Evolutionary conservation across 2,888 invertebrate genomes (phyloP).

Genomic region (Pollenia angustigena): DNA sequence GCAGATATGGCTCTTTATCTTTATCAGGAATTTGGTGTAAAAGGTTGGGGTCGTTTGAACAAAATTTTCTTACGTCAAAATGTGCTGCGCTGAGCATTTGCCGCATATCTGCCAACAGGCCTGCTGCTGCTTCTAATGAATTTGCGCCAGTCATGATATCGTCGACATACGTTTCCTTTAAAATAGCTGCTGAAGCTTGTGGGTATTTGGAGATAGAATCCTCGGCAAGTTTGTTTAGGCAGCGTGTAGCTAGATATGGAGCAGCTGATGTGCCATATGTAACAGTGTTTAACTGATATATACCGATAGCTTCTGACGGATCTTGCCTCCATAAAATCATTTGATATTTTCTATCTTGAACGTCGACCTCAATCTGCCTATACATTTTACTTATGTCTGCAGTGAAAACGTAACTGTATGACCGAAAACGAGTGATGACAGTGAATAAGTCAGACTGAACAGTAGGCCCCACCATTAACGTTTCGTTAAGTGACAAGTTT

Average conservation of each 20-base stretch:
- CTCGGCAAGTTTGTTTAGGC: too few species aligned
- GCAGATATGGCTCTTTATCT: too few species aligned
- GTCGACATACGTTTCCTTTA: constrained; percentile 73
- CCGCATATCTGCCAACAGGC: constrained; percentile 33
- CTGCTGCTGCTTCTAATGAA: constrained; percentile 43
- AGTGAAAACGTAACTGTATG: constrained; percentile 30
- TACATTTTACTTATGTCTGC: constrained; percentile 64
- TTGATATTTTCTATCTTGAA: too few species aligned
- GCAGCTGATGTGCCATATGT: too few species aligned
- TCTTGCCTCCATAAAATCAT: too few species aligned
- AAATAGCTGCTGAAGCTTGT: constrained; percentile 55
- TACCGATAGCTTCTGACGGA: too few species aligned
- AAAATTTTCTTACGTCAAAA: too few species aligned
- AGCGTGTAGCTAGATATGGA: too few species aligned
- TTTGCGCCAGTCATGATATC: constrained; percentile 71
- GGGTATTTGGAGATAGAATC: constrained; percentile 59
- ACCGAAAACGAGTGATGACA: constrained; percentile 66
- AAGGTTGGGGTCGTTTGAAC: too few species aligned
- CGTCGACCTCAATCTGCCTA: constrained; percentile 64
- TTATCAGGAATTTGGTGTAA: too few species aligned
- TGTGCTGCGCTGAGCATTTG: too few species aligned
- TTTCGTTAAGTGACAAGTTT: constrained; percentile 43
- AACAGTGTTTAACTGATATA: too few species aligned
- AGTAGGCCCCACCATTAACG: constrained; percentile 68
- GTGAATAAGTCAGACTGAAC: constrained; percentile 58